Evolutionary conservation across 2,797 vertebrate species (phyloP).

Genomic region (Falco novaeseelandiae): DNA sequence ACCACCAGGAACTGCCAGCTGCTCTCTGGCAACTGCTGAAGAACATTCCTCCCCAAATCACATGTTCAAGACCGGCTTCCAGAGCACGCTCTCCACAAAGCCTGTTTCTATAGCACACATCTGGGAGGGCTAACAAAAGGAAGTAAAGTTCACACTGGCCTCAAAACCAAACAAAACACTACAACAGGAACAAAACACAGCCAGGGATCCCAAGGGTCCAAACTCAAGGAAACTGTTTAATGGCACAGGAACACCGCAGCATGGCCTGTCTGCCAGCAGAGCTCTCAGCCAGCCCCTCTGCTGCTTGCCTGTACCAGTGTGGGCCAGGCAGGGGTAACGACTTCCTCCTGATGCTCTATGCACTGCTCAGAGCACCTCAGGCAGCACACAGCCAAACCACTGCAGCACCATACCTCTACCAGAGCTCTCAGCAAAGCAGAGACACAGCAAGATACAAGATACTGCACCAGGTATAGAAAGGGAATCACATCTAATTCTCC

Average conservation of each 20-base stretch:
- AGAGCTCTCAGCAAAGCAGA: background rate
- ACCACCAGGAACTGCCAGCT: background rate
- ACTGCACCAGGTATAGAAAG: background rate
- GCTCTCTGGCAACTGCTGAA: background rate
- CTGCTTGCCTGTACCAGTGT: background rate
- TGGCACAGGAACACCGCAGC: background rate
- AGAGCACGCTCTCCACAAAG: background rate
- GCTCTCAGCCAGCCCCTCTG: background rate
- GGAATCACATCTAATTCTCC: background rate
- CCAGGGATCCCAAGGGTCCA: background rate
- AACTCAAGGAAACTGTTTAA: background rate
- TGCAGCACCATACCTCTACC: background rate
- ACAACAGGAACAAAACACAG: background rate
- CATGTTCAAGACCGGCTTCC: background rate
- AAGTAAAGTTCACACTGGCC: background rate
- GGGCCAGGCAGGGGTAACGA: background rate
- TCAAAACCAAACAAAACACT: background rate
- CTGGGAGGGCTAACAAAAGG: background rate
- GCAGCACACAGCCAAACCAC: background rate
- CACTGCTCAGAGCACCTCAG: background rate
- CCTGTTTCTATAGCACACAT: background rate
- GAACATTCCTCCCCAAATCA: conserved; percentile 15
- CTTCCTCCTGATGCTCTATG: background rate
- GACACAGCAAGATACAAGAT: background rate
- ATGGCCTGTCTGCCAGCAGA: background rate